These are phyloP conservation scores for Paragorgia papillata DNA, from an alignment of 92 coral and sea anemone genomes.

Conservation along the genomic window DNA sequence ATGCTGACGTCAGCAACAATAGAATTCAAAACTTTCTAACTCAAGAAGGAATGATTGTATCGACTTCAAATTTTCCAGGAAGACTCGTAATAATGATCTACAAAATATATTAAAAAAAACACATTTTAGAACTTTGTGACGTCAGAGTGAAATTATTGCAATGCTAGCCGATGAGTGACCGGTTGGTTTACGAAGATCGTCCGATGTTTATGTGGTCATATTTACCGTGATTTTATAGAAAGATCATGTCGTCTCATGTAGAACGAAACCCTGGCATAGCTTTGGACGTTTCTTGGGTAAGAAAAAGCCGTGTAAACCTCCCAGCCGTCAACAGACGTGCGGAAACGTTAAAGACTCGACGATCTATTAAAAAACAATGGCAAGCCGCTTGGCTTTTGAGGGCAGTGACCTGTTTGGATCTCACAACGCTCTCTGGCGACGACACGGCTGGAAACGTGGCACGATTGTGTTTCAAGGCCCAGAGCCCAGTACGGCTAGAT, in stretches of 20 bases:
- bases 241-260: conserved; percentile 89
- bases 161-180: too few species aligned
- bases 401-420: conserved; percentile 92
- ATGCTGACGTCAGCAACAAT: too few species aligned
- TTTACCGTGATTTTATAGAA: too few species aligned
- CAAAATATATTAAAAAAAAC: too few species aligned
- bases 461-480: conserved; percentile 94
- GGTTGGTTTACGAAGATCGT: too few species aligned
- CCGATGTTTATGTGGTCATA: too few species aligned
- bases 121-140: too few species aligned
- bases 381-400: conserved; percentile 98
- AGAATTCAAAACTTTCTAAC: too few species aligned
- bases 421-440: conserved; percentile 92
- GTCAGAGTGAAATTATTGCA: too few species aligned
- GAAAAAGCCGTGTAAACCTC: conserved; percentile 75
- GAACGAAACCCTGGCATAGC: conserved; percentile 85
- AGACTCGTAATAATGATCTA: too few species aligned
- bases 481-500: conserved; percentile 86
- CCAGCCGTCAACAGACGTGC: conserved; percentile 96
- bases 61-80: too few species aligned
- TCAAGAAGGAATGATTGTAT: too few species aligned
- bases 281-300: conserved; percentile 78
- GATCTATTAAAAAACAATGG: conserved; percentile 98
- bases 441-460: conserved; percentile 90
- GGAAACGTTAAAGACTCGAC: conserved; percentile 90